Conservation (phyloP, 2,113 vertebrate genomes). For the Rhinogobius similis region DNA sequence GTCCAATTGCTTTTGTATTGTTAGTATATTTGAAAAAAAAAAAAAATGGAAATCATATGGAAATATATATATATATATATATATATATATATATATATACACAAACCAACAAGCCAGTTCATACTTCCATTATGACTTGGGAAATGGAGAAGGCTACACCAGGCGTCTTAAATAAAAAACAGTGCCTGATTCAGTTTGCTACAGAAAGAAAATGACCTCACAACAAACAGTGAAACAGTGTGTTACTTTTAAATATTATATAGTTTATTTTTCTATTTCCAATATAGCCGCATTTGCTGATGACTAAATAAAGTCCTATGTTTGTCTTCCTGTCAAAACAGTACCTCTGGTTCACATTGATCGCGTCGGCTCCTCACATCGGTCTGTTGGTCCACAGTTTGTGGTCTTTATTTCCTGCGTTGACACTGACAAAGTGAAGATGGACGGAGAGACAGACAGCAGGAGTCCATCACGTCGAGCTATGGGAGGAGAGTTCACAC, state of each 20-base stretch:
- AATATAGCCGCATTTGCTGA: background rate
- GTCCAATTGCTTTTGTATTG: no score
- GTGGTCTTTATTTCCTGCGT: conserved; percentile 15
- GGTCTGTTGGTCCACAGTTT: background rate
- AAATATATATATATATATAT: no score
- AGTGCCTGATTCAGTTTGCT: no score
- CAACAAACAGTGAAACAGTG: no score
- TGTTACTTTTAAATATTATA: no score
- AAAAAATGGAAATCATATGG: no score
- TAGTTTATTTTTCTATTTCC: background rate
- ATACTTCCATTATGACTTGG: no score
- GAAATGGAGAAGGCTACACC: no score
- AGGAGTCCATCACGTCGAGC: conserved; percentile 24
- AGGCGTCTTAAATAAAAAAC: no score
- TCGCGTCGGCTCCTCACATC: conserved; percentile 2
- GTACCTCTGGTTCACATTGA: conserved; percentile 15
- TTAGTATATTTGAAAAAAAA: no score
- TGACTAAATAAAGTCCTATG: background rate
- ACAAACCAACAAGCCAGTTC: no score
- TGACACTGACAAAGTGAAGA: conserved; percentile 7
- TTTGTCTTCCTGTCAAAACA: background rate
- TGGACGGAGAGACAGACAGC: conserved; percentile 23
- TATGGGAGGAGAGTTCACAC: conserved; percentile 20
- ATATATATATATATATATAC: no score
- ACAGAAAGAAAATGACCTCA: background rate